These are phyloP conservation scores for Chrysina gloriosa DNA, from an alignment of 2,888 invertebrate genomes.

Conservation along the genomic window DNA sequence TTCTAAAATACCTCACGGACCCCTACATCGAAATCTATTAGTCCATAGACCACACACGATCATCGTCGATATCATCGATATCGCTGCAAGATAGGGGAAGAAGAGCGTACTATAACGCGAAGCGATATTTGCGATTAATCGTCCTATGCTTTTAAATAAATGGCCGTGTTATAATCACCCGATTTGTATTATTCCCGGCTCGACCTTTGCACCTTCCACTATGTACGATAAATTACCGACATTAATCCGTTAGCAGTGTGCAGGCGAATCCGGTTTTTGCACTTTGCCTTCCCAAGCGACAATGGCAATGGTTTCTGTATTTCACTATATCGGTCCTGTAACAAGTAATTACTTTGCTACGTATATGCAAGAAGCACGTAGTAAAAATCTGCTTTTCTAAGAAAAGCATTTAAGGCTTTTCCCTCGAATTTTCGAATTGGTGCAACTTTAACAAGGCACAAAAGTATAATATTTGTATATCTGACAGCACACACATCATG, in stretches of 20 bases:
- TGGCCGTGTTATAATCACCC: constrained; percentile 16
- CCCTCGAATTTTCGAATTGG: too few relatives aligned
- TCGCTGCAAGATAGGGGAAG: not conserved
- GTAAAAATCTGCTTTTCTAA: too few relatives aligned
- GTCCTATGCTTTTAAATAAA: constrained; percentile 12
- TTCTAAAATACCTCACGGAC: not conserved
- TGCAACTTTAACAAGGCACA: too few relatives aligned
- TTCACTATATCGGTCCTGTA: too few relatives aligned
- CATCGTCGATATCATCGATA: not conserved
- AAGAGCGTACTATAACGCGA: not conserved
- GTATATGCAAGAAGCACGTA: too few relatives aligned
- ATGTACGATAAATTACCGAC: constrained; percentile 5
- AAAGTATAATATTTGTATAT: too few relatives aligned
- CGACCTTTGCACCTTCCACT: not conserved
- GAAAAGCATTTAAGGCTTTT: too few relatives aligned
- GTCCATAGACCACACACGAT: constrained; percentile 13
- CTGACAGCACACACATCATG: too few relatives aligned
- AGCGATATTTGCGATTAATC: constrained; percentile 18
- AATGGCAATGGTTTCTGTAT: not conserved
- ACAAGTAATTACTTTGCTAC: too few relatives aligned
- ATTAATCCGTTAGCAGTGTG: constrained; percentile 2
- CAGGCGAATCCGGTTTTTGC: constrained; percentile 6
- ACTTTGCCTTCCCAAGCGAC: not conserved
- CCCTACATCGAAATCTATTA: constrained; percentile 18
- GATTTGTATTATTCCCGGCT: constrained; percentile 13